A percentile compares a stretch with the other conserved stretches of the same genome.
Conservation (phyloP, 2,888 invertebrate species). For the Keiferia lycopersicella region DNA sequence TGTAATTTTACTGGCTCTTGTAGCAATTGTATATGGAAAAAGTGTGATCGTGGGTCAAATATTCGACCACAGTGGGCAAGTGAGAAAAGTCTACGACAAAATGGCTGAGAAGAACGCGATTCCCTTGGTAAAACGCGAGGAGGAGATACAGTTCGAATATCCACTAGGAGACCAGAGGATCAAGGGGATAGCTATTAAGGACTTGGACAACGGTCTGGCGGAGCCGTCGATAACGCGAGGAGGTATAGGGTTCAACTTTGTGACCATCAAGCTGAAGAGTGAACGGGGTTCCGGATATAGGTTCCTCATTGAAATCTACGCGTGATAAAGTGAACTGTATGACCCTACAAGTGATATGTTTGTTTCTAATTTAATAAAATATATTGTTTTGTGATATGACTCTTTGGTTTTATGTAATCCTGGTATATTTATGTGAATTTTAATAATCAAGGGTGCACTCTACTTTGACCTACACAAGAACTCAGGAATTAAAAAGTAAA, state of each 20-base stretch:
- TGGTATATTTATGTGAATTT: not conserved
- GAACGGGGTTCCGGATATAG: slow-evolving; percentile 65
- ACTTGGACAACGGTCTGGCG: slow-evolving; percentile 63
- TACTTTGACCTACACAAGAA: too few relatives aligned
- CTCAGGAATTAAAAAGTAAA: too few relatives aligned
- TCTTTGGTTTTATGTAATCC: not conserved
- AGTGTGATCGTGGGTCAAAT: slow-evolving; percentile 63
- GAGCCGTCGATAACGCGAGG: slow-evolving; percentile 67
- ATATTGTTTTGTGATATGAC: slow-evolving; percentile 9
- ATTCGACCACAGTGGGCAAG: slow-evolving; percentile 49
- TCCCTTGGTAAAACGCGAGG: slow-evolving; percentile 57
- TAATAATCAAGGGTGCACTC: too few relatives aligned
- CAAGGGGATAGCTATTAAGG: slow-evolving; percentile 70
- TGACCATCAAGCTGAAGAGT: slow-evolving; percentile 69
- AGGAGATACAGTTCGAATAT: slow-evolving; percentile 58
- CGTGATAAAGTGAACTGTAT: slow-evolving; percentile 41
- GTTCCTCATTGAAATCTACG: slow-evolving; percentile 66
- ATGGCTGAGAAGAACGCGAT: slow-evolving; percentile 45
- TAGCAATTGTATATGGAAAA: slow-evolving; percentile 44
- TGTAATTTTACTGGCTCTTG: slow-evolving; percentile 5
- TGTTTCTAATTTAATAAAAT: slow-evolving; percentile 25
- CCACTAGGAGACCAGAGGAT: slow-evolving; percentile 58
- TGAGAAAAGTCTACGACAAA: slow-evolving; percentile 58
- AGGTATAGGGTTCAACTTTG: slow-evolving; percentile 65
- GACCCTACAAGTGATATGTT: slow-evolving; percentile 11